Evolutionary conservation across 2,113 vertebrate genomes (phyloP).

Genomic region (Pteruthius melanotis): DNA sequence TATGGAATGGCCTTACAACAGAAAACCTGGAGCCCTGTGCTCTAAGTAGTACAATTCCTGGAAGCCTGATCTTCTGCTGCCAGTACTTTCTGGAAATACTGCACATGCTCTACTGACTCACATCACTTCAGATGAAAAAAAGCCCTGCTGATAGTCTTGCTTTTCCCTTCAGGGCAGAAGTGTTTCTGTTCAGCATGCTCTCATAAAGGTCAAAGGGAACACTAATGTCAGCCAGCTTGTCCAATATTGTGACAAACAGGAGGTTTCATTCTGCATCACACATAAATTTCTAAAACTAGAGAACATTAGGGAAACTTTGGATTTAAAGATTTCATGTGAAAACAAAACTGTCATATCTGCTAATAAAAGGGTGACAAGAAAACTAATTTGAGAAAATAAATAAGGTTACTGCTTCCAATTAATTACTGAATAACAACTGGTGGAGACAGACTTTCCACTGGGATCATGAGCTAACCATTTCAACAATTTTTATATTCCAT

Average conservation of each 20-base stretch:
- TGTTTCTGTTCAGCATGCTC: background rate
- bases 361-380: background rate
- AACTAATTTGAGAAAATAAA: background rate
- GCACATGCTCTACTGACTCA: background rate
- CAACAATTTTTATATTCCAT: background rate
- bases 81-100: slow-evolving; percentile 7
- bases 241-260: background rate
- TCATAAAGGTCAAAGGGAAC: background rate
- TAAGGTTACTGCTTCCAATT: background rate
- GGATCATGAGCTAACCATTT: background rate
- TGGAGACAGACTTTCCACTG: background rate
- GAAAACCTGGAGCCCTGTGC: background rate
- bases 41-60: background rate
- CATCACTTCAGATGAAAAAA: background rate
- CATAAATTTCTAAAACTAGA: background rate
- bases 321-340: background rate
- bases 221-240: background rate
- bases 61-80: background rate
- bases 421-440: background rate
- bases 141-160: background rate
- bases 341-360: background rate
- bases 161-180: background rate
- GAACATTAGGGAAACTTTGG: background rate
- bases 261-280: background rate
- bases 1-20: background rate